Percentiles rank a stretch among this genome's conserved stretches.
phyloP scores from a whole-genome alignment of 35 echinoderm and acorn worm genomes.

The Ophiothrix spiculata region DNA sequence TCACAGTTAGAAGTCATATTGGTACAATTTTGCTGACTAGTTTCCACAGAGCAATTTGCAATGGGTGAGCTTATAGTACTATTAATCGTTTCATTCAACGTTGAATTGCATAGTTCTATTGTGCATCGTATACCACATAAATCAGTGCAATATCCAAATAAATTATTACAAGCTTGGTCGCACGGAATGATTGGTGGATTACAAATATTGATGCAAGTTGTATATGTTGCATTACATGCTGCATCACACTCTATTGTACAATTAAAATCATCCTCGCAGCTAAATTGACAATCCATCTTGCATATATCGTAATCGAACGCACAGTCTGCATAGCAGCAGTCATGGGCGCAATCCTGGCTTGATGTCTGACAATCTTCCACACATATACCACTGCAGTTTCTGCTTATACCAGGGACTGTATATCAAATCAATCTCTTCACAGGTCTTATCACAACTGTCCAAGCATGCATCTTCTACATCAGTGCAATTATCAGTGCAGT shows the following conservation, averaged over 20 bases:
- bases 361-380: neutral
- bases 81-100: too few relatives aligned
- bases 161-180: neutral
- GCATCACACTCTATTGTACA: slow-evolving; percentile 23
- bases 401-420: neutral
- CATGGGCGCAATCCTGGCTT: neutral
- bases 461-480: slow-evolving; percentile 12
- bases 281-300: slow-evolving; percentile 22
- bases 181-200: slow-evolving; percentile 8
- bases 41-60: too few relatives aligned
- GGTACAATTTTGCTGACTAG: too few relatives aligned
- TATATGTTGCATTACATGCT: neutral
- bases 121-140: slow-evolving; percentile 9
- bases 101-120: slow-evolving; percentile 19
- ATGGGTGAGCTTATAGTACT: too few relatives aligned
- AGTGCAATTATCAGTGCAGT: slow-evolving; percentile 65
- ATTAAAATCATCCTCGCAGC: slow-evolving; percentile 25
- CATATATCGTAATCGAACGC: slow-evolving; percentile 10
- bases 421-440: neutral
- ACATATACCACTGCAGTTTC: slow-evolving; percentile 23
- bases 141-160: neutral
- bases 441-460: slow-evolving; percentile 16
- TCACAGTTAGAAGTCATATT: neutral
- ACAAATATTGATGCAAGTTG: neutral
- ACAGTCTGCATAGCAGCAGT: slow-evolving; percentile 33